phyloP scores from a whole-genome alignment of 2,113 vertebrate genomes.

The Oreochromis niloticus region DNA sequence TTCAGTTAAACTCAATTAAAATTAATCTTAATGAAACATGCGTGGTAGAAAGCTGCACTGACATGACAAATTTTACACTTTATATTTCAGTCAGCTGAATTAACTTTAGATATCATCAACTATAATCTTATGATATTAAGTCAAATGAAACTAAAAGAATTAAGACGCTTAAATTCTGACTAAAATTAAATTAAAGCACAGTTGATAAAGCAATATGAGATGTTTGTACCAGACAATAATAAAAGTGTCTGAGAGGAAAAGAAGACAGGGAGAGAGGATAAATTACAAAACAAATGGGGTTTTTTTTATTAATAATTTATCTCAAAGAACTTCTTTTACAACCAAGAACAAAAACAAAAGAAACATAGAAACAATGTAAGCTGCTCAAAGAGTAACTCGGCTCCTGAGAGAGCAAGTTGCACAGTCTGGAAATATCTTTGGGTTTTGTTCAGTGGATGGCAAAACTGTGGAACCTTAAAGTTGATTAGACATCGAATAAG shows the following conservation, averaged over 20 bases:
- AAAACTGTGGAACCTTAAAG: background rate
- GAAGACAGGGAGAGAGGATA: background rate
- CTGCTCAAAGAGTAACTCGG: background rate
- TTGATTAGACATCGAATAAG: background rate
- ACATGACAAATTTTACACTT: no score
- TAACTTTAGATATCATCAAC: no score
- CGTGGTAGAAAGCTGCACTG: background rate
- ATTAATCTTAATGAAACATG: background rate
- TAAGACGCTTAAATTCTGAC: no score
- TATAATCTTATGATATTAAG: no score
- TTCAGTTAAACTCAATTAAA: background rate
- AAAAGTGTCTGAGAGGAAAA: background rate
- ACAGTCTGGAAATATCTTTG: background rate
- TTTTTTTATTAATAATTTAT: background rate
- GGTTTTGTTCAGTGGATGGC: fast-evolving
- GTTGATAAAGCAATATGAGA: background rate
- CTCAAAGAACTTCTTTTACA: background rate
- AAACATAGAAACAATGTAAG: background rate
- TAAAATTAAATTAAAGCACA: no score
- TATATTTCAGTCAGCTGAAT: no score
- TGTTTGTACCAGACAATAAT: background rate
- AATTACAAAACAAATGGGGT: background rate
- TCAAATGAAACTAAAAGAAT: no score
- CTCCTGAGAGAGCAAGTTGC: background rate
- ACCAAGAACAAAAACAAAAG: background rate